Evolutionary conservation across 2,888 invertebrate genomes (phyloP), one percentile per base, ranked within the genome.

Genomic region (Tetanocera ferruginea): DNA sequence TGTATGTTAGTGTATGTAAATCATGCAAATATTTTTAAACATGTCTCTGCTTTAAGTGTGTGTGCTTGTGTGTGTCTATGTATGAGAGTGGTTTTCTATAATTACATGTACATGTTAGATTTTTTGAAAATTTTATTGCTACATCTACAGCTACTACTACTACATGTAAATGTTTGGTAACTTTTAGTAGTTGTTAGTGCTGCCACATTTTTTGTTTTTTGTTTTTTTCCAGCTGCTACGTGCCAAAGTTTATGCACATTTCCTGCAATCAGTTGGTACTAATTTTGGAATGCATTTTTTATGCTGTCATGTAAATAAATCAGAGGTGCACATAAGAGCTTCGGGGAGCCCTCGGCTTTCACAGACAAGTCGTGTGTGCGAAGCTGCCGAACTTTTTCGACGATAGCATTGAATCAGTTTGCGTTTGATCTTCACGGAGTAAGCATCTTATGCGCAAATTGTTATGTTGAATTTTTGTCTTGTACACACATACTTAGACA

Each of bases 201-300:
- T 64, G 34, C 17, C 64, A 31, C 31, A 31, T 34, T 3, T 3
- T 64, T 5, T 1, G 52, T 49, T 49, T 49, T 49, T 49, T 14
- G 49, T 49, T 6, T 49, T 9, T 9, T 49, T 49, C 6, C 49
- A 23, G 1, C 1, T n/a, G n/a, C n/a, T 23, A 23, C 14, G 64
- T 34, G 67, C 49, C 19, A 69, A 69, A 43, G 67, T 69, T 69
- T 67, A 19, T 37, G 25, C 25, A 49, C 67, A 69, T 69, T 69
- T 49, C 5, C 28, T 31, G 62, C 28, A 62, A 69, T 69, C 49
- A 69, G 43, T 69, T 9, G 57, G 37, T 37, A 62, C 62, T 28
- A 17, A 57, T 57, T 57, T 23, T 25, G 8, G 5, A 19, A 57
- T 57, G 17, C 57, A 57, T 57, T 57, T 57, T 25, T 25, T 25